Evolutionary conservation across 2,113 vertebrate species (phyloP).

Genomic region (Vimba vimba): DNA sequence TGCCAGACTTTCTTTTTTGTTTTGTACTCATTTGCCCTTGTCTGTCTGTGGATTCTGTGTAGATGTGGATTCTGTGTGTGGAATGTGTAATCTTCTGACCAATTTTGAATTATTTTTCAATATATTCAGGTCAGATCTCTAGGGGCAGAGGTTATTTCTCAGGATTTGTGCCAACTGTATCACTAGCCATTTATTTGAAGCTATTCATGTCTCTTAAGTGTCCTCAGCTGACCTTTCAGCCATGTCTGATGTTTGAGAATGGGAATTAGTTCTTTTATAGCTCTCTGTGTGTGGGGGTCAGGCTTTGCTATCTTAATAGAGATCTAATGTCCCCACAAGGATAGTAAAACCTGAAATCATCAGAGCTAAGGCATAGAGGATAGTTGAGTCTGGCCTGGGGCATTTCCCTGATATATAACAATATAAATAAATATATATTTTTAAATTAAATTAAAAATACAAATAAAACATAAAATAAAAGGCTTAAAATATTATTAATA

Average conservation of each 20-base stretch:
- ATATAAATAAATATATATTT: not conserved
- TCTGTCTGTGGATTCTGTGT: not conserved
- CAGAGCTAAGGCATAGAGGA: not conserved
- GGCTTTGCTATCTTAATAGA: not conserved
- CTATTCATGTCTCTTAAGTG: not conserved
- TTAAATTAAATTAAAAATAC: not conserved
- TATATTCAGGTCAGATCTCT: not conserved
- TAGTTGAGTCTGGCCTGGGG: not conserved
- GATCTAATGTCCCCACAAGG: constrained; percentile 4
- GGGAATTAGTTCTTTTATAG: not conserved
- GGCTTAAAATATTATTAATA: too few relatives aligned
- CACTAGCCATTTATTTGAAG: not conserved
- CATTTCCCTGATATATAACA: not conserved
- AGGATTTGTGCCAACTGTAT: not conserved
- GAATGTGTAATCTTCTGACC: not conserved
- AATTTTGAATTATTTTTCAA: constrained; percentile 7
- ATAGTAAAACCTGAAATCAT: constrained; percentile 20
- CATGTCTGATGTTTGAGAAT: not conserved
- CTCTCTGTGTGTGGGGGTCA: not conserved
- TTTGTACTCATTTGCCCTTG: not conserved
- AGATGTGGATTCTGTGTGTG: not conserved
- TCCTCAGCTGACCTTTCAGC: not conserved
- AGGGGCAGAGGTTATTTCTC: constrained; percentile 11
- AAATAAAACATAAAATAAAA: too few relatives aligned
- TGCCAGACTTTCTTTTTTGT: not conserved